A percentile compares a stretch with the other conserved stretches of the same genome.
These are phyloP conservation scores for Tyto alba DNA, from an alignment of 2,113 vertebrate species.

Conservation along the genomic window DNA sequence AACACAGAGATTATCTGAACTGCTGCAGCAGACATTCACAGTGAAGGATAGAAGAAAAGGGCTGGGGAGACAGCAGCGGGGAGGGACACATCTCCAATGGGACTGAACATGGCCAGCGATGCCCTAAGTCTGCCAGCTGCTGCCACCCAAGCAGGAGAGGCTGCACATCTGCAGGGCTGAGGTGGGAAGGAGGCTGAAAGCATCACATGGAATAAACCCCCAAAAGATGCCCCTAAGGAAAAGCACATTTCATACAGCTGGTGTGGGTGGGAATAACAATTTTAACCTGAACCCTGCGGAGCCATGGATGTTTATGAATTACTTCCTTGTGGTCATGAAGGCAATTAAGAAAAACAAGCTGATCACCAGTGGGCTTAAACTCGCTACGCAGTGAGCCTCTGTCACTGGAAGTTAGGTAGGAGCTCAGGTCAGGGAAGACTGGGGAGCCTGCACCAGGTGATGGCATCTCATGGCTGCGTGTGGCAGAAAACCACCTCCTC, in stretches of 20 bases:
- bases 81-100: neutral
- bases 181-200: neutral
- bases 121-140: neutral
- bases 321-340: neutral
- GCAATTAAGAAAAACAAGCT: neutral
- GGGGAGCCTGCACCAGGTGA: neutral
- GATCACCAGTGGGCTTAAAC: neutral
- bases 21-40: neutral
- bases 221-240: neutral
- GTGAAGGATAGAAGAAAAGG: neutral
- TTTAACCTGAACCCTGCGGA: neutral
- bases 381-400: neutral
- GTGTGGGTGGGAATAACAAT: neutral
- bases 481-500: neutral
- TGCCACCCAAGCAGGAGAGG: neutral
- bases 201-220: neutral
- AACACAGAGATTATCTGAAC: neutral
- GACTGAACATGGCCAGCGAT: fast-evolving
- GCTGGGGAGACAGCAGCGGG: neutral
- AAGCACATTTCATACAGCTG: neutral
- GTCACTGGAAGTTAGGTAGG: neutral
- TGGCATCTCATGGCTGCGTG: neutral
- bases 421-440: neutral
- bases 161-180: neutral
- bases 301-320: neutral